phyloP scores from a whole-genome alignment of 1,140 invertebrate genomes.

The Anthonomus grandis region DNA sequence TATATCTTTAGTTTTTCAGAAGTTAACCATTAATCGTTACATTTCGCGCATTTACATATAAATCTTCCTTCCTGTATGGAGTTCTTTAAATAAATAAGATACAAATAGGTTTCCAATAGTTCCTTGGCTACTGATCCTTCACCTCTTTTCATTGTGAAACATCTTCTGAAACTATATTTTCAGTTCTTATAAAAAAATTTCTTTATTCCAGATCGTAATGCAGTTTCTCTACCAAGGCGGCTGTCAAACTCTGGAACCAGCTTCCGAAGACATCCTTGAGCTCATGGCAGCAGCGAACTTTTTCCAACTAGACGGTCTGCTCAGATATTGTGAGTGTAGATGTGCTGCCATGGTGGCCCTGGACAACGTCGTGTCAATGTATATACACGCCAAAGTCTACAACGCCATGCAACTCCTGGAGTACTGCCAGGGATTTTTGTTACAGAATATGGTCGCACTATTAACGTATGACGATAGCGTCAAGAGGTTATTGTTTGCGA shows the following conservation, averaged over 20 bases:
- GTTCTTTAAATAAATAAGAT: too few relatives aligned
- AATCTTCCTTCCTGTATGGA: too few relatives aligned
- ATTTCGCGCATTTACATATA: too few relatives aligned
- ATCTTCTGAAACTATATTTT: too few relatives aligned
- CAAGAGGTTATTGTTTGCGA: slow-evolving; percentile 82
- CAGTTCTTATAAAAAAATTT: slow-evolving; percentile 16
- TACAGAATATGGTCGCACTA: slow-evolving; percentile 91
- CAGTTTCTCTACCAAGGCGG: slow-evolving; percentile 89
- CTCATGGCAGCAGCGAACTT: slow-evolving; percentile 89
- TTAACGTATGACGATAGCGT: slow-evolving; percentile 88
- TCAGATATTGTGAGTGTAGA: slow-evolving; percentile 80
- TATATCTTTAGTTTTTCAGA: too few relatives aligned
- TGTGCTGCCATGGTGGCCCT: slow-evolving; percentile 80
- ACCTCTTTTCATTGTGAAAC: too few relatives aligned
- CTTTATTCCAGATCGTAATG: slow-evolving; percentile 76
- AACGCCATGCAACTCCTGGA: slow-evolving; percentile 81
- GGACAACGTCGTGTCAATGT: slow-evolving; percentile 88
- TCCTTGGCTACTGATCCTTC: too few relatives aligned
- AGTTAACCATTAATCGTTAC: too few relatives aligned
- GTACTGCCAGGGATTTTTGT: slow-evolving; percentile 83
- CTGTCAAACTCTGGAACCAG: slow-evolving; percentile 70
- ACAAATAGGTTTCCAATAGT: too few relatives aligned
- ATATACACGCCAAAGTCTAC: slow-evolving; percentile 91
- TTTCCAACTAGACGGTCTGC: slow-evolving; percentile 82
- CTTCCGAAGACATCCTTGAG: slow-evolving; percentile 78